Conservation (phyloP, 2,888 invertebrate genomes). For the Rhagium mordax region DNA sequence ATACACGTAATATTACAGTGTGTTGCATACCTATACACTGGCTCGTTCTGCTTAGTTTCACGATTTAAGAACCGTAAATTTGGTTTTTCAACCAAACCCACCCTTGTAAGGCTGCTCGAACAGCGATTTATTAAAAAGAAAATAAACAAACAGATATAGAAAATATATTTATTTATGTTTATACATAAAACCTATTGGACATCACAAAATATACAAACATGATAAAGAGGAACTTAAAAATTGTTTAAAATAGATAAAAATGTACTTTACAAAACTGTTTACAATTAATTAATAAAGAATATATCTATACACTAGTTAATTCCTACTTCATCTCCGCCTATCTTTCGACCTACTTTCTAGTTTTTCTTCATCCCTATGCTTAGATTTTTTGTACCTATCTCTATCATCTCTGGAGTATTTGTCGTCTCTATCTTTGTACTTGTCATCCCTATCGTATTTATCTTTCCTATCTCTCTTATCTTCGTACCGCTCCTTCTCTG, state of each 20-base stretch:
- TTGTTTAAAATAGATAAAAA: slow-evolving; percentile 8
- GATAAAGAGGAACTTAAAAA: slow-evolving; percentile 21
- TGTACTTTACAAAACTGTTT: slow-evolving; percentile 8
- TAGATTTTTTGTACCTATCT: slow-evolving; percentile 60
- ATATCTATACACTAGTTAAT: slow-evolving; percentile 17
- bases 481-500: slow-evolving; percentile 54
- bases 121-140: too few relatives aligned
- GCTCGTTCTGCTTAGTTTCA: too few relatives aligned
- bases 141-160: slow-evolving; percentile 1
- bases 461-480: slow-evolving; percentile 61
- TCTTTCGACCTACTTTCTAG: slow-evolving; percentile 62
- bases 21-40: too few relatives aligned
- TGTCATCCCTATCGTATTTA: slow-evolving; percentile 59
- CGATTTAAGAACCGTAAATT: too few relatives aligned
- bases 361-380: slow-evolving; percentile 59
- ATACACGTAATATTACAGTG: too few relatives aligned
- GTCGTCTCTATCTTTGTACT: slow-evolving; percentile 59
- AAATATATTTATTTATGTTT: slow-evolving; percentile 39
- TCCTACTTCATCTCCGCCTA: slow-evolving; percentile 59
- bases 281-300: not conserved
- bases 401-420: slow-evolving; percentile 59
- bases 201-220: slow-evolving; percentile 8
- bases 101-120: too few relatives aligned
- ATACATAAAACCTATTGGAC: slow-evolving; percentile 28
- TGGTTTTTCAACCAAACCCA: too few relatives aligned